Evolutionary conservation across 64 coral and sea anemone genomes (phyloP).

Genomic region (Stylophora pistillata): DNA sequence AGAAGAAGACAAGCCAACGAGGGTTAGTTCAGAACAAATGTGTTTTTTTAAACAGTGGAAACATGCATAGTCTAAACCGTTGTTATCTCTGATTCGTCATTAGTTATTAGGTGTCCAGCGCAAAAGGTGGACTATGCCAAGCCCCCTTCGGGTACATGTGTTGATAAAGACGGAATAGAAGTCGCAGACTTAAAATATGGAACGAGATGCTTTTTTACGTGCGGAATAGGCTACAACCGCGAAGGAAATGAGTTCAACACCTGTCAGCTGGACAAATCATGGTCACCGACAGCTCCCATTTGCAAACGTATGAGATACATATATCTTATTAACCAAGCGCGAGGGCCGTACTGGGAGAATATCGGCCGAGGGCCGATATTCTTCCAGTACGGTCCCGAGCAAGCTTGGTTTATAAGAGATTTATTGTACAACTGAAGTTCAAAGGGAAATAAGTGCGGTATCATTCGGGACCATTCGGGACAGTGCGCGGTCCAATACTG

Average conservation of each 20-base stretch:
- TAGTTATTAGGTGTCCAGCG: background rate
- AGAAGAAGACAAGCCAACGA: too few relatives aligned
- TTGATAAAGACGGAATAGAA: background rate
- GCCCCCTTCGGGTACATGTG: background rate
- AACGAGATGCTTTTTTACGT: slow-evolving; percentile 23
- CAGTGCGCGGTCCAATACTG: too few relatives aligned
- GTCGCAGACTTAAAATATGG: background rate
- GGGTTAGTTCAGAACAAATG: background rate
- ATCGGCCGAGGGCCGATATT: too few relatives aligned
- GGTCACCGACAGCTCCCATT: slow-evolving; percentile 16
- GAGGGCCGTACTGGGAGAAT: too few relatives aligned
- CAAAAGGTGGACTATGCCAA: background rate
- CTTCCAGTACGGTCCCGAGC: too few relatives aligned
- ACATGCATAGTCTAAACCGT: background rate
- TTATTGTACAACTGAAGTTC: too few relatives aligned
- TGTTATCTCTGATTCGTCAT: background rate
- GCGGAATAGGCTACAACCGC: background rate
- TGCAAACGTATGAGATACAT: slow-evolving; percentile 41
- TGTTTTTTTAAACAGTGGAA: background rate
- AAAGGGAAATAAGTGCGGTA: too few relatives aligned
- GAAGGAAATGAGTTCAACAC: slow-evolving; percentile 20
- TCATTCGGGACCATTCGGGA: too few relatives aligned
- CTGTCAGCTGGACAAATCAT: slow-evolving; percentile 19
- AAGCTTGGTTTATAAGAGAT: too few relatives aligned
- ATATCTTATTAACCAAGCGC: too few relatives aligned